A percentile compares a stretch with the other conserved stretches of the same genome.
Conservation (phyloP, 2,113 vertebrate genomes). For the Saiga tatarica region DNA sequence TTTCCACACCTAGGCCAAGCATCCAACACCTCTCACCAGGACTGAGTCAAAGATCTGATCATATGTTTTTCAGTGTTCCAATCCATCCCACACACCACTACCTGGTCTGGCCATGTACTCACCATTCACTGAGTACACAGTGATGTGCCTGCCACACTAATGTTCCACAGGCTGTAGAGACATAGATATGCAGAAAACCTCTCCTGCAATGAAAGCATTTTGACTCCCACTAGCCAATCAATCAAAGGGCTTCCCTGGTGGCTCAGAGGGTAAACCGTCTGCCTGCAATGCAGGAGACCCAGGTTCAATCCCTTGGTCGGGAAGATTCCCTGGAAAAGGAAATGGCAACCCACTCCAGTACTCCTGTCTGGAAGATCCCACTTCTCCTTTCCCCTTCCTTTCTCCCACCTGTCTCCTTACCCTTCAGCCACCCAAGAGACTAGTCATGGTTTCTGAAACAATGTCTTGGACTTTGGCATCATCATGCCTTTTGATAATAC, state of each 20-base stretch:
- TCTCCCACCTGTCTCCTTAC: not conserved
- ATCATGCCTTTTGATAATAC: not conserved
- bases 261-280: too few relatives aligned
- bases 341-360: too few relatives aligned
- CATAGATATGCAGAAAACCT: not conserved
- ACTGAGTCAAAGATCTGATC: not conserved
- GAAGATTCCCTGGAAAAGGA: too few relatives aligned
- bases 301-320: too few relatives aligned
- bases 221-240: not conserved
- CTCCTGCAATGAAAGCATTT: not conserved
- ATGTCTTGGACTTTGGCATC: not conserved
- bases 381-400: not conserved
- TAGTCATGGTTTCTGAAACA: not conserved
- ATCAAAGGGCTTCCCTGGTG: not conserved
- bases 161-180: not conserved
- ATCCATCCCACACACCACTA: not conserved
- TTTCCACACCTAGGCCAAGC: not conserved
- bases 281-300: too few relatives aligned
- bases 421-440: not conserved
- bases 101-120: not conserved
- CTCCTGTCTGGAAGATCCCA: too few relatives aligned
- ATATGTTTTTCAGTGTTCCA: not conserved
- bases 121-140: not conserved
- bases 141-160: not conserved
- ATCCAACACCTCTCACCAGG: not conserved